A percentile compares a stretch with the other conserved stretches of the same genome.
Conservation (phyloP, 2,797 vertebrate genomes). For the Micromesistius poutassou region DNA sequence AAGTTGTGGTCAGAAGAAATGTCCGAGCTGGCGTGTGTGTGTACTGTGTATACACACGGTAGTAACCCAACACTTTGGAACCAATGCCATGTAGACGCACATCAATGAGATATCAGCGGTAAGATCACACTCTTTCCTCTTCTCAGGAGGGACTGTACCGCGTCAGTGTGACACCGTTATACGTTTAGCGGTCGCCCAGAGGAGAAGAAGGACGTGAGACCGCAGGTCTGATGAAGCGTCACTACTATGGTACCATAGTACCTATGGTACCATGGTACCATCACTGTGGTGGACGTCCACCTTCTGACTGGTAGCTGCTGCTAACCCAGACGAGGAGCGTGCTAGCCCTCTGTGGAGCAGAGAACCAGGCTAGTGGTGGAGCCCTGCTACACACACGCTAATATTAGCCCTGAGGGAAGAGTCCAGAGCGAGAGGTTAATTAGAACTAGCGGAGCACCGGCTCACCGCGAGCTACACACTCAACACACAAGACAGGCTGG, state of each 20-base stretch:
- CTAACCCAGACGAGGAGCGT: constrained; percentile 20
- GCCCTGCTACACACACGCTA: constrained; percentile 31
- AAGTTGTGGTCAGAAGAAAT: neutral
- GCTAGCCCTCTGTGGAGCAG: constrained; percentile 1
- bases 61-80: neutral
- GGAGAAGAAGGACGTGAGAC: neutral
- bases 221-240: neutral
- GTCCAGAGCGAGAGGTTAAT: constrained; percentile 1
- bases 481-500: neutral
- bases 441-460: neutral
- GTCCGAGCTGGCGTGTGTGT: too few relatives aligned
- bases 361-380: constrained; percentile 59
- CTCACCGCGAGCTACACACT: neutral
- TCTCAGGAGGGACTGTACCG: neutral
- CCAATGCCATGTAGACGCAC: neutral
- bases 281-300: too few relatives aligned
- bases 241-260: too few relatives aligned
- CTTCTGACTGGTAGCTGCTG: too few relatives aligned
- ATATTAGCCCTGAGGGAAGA: constrained; percentile 42
- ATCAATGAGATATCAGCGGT: neutral
- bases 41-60: too few relatives aligned
- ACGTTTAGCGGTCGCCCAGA: neutral
- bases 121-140: neutral
- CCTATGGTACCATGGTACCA: too few relatives aligned
- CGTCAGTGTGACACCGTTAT: neutral